A percentile compares a stretch with the other conserved stretches of the same genome.
These are phyloP conservation scores for Subanguina moxae DNA, from an alignment of 1,140 invertebrate species.

Conservation along the genomic window DNA sequence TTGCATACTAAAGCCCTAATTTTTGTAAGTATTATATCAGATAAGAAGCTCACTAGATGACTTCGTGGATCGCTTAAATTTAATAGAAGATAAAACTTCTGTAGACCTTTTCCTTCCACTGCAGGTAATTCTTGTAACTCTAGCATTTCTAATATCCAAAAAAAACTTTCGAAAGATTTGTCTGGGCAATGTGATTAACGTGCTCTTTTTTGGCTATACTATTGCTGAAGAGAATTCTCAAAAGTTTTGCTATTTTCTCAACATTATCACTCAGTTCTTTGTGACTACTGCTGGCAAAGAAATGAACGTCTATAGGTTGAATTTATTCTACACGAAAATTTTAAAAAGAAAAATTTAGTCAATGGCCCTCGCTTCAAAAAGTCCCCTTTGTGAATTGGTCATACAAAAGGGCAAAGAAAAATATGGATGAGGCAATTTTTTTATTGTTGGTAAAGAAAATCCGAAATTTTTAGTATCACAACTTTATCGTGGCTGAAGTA, in stretches of 20 bases:
- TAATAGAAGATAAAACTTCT: not conserved
- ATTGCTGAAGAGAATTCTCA: not conserved
- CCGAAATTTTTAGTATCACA: not conserved
- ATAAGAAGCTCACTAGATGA: not conserved
- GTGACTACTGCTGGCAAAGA: not conserved
- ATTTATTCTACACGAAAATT: too few relatives aligned
- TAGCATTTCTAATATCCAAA: not conserved
- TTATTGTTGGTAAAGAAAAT: not conserved
- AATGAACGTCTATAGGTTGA: not conserved
- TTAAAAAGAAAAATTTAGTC: too few relatives aligned
- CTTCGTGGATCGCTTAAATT: not conserved
- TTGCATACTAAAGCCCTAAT: too few relatives aligned
- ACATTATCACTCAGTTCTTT: not conserved
- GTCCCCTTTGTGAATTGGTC: not conserved
- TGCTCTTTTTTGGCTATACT: not conserved
- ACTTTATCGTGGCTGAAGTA: not conserved
- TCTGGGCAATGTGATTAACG: not conserved
- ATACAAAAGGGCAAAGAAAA: not conserved
- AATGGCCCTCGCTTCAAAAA: not conserved
- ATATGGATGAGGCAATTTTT: not conserved
- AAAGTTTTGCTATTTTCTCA: not conserved
- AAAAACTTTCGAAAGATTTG: not conserved
- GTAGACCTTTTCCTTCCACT: not conserved
- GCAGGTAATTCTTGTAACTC: not conserved
- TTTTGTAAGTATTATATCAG: not conserved